phyloP scores from a whole-genome alignment of 2,113 vertebrate species.

The Picathartes gymnocephalus region DNA sequence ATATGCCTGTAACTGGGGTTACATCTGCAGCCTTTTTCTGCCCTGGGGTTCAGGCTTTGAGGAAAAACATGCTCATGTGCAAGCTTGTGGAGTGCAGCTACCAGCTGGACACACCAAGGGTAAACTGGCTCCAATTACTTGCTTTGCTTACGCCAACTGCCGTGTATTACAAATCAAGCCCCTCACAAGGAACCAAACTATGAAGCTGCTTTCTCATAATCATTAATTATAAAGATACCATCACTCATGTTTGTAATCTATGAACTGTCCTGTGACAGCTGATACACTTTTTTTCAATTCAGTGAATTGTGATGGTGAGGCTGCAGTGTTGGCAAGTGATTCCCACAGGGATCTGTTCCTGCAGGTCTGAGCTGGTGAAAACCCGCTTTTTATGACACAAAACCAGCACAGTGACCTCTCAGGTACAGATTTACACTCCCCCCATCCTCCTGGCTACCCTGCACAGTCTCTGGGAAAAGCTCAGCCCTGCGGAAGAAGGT shows the following conservation, averaged over 20 bases:
- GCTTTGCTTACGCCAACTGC: neutral
- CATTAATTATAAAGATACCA: slow-evolving; percentile 49
- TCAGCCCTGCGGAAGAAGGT: neutral
- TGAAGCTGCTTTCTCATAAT: slow-evolving; percentile 28
- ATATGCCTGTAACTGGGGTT: neutral
- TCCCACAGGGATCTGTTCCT: neutral
- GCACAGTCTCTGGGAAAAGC: neutral
- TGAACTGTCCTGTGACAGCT: neutral
- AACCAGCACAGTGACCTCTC: neutral
- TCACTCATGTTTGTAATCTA: slow-evolving; percentile 31
- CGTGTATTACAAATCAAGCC: slow-evolving; percentile 17
- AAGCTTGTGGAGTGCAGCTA: neutral
- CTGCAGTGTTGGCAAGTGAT: neutral
- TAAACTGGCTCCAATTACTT: neutral
- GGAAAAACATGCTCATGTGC: neutral
- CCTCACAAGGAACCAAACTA: slow-evolving; percentile 18
- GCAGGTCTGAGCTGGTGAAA: neutral
- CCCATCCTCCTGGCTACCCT: neutral
- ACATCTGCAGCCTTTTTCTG: neutral
- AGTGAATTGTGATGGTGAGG: neutral
- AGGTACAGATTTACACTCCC: neutral
- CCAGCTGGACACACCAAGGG: neutral
- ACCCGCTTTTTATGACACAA: neutral
- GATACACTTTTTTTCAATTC: slow-evolving; percentile 25
- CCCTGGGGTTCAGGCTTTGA: neutral